Evolutionary conservation across 2,888 invertebrate genomes (phyloP).

Genomic region (Cerceris rybyensis): DNA sequence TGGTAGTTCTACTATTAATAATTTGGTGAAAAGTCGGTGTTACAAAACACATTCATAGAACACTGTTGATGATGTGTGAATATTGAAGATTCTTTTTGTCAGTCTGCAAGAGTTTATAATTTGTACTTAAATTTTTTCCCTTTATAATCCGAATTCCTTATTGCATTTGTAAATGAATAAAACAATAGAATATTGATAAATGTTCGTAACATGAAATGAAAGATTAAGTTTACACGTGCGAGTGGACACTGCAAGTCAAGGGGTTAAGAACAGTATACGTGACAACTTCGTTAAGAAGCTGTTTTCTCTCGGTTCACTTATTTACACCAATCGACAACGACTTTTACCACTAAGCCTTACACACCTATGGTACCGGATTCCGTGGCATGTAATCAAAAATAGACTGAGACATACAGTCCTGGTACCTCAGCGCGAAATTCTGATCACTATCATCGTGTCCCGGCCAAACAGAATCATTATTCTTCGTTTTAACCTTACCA

Average conservation of each 20-base stretch:
- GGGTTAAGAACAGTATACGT: background rate
- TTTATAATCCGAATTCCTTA: too few species aligned
- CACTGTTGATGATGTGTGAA: too few species aligned
- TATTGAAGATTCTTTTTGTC: too few species aligned
- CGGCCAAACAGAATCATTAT: slow-evolving; percentile 19
- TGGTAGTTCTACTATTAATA: too few species aligned
- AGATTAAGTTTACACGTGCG: too few species aligned
- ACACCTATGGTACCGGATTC: slow-evolving; percentile 30
- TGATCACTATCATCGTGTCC: slow-evolving; percentile 35
- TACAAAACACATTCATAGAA: too few species aligned
- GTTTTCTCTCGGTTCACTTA: slow-evolving; percentile 16
- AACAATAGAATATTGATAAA: background rate
- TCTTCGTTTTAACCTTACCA: slow-evolving; percentile 15
- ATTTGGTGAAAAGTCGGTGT: too few species aligned
- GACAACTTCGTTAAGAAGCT: slow-evolving; percentile 35
- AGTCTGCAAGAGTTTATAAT: too few species aligned
- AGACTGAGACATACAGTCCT: slow-evolving; percentile 22
- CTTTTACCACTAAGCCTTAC: slow-evolving; percentile 30
- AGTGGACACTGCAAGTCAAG: too few species aligned
- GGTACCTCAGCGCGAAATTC: slow-evolving; percentile 35
- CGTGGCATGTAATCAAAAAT: slow-evolving; percentile 33
- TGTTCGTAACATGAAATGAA: too few species aligned
- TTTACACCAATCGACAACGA: slow-evolving; percentile 33
- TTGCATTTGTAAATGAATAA: too few species aligned
- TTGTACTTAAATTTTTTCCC: too few species aligned